phyloP scores from a whole-genome alignment of 2,888 invertebrate species.

The Nomada ferruginata region DNA sequence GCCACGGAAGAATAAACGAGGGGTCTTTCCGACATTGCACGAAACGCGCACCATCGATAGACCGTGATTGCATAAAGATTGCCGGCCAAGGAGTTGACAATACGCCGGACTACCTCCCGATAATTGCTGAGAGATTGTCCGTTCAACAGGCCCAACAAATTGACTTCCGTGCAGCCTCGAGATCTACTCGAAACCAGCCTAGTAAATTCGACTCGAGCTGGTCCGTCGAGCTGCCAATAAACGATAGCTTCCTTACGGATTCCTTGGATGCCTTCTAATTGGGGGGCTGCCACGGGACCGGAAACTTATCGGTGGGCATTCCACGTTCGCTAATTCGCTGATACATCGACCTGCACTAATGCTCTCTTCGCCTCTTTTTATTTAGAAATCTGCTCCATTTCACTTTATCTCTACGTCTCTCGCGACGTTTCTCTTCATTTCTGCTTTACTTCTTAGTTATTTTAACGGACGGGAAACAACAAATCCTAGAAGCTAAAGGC shows the following conservation, averaged over 20 bases:
- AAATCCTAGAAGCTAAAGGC: conserved; percentile 66
- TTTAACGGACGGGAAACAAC: conserved; percentile 13
- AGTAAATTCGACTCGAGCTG: background rate
- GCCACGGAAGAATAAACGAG: conserved; percentile 44
- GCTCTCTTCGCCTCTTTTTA: background rate
- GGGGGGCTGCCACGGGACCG: background rate
- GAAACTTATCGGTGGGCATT: background rate
- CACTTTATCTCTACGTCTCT: background rate
- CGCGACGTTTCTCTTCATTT: background rate
- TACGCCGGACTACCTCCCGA: background rate
- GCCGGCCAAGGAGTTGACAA: conserved; percentile 25
- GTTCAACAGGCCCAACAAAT: conserved; percentile 25
- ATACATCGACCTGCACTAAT: conserved; percentile 2
- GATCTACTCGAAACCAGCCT: conserved; percentile 19
- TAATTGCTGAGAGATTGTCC: conserved; percentile 56
- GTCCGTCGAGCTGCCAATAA: conserved; percentile 27
- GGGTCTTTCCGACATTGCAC: conserved; percentile 30
- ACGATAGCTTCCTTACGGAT: conserved; percentile 13
- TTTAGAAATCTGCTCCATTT: background rate
- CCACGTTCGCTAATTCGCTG: background rate
- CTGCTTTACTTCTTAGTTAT: background rate
- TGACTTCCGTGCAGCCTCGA: conserved; percentile 17
- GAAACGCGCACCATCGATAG: conserved; percentile 22
- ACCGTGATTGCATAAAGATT: conserved; percentile 57
- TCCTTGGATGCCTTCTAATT: conserved; percentile 16